Base-by-base conservation (phyloP, 2,113 vertebrate species). In the Ivindomyrus marchei region DNA sequence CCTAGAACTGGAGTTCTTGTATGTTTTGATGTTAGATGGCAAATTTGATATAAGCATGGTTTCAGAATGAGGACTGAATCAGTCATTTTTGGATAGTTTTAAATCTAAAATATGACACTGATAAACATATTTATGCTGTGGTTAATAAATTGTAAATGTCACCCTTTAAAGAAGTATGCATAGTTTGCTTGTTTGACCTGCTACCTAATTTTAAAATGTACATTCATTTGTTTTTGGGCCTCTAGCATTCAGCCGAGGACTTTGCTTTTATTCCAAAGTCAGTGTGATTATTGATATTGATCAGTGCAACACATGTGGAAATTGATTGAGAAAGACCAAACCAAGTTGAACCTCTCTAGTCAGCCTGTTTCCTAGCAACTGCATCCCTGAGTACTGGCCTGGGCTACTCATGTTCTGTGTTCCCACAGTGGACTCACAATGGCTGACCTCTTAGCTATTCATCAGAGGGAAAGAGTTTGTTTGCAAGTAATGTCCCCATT, bases 331-430 rank as follows among this genome's bases (percentile, higher is more conserved):
- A 93, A 93, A 94, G 94, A 94, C 94, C 93, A 92, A 94, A 95
- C 94, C 94, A 95, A 94, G 95, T 93, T 90, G 93, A 92, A 93
- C 94, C 94, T 95, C 95, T 93, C 94, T 92, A 93, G 95, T 95
- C 94, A 95, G 92, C 91, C 92, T 92, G 96, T 96, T 95, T 95
- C 96, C 94, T 95, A 93, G 95, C 95, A 95, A 95, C 95, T 93
- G 88, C 88, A 91, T 92, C 90, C 92, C 91, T 93, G 91, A 91
- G 94, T 93, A 92, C 91, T 93, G 92, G 93, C 89, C 70, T 52
- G 93, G 93, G 93, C 91, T 91, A 94, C 93, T 42, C 88, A 90
- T 91, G 93, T 92, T 92, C 93, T 92, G 91, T 91, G 91, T 90
- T 93, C 92, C 92, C 92, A 92, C 91, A 92, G 91, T 92, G 89